These are phyloP conservation scores for Rhinoderma darwinii DNA, from an alignment of 2,113 vertebrate genomes.

Conservation along the genomic window DNA sequence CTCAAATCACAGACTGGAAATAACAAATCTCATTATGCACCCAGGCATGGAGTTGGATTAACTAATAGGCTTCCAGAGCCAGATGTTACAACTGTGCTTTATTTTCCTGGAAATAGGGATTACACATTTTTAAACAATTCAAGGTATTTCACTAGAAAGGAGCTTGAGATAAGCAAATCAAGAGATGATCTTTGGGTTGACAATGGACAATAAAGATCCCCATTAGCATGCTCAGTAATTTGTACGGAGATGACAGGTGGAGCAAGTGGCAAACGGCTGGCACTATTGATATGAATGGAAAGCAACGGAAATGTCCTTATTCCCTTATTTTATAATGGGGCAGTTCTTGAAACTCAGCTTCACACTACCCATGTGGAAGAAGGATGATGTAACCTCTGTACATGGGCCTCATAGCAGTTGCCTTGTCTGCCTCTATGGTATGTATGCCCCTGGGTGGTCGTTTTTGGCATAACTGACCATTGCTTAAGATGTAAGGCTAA, in stretches of 20 bases:
- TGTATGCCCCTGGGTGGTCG: too few species aligned
- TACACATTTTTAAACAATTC: background rate
- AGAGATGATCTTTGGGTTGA: background rate
- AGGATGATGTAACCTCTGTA: background rate
- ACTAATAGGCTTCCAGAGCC: background rate
- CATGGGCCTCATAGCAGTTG: background rate
- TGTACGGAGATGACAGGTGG: background rate
- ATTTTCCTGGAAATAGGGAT: constrained; percentile 1
- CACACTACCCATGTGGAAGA: background rate
- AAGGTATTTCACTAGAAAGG: background rate
- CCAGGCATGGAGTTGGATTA: background rate
- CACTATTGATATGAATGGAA: too few species aligned
- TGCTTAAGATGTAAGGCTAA: too few species aligned
- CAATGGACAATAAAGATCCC: background rate
- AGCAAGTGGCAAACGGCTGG: too few species aligned
- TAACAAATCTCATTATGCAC: background rate
- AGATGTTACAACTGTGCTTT: background rate
- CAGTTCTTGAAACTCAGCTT: background rate
- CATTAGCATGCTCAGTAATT: background rate
- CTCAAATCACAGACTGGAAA: background rate
- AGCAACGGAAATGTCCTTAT: too few species aligned
- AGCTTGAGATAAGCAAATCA: background rate
- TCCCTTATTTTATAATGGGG: too few species aligned
- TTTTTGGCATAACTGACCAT: too few species aligned
- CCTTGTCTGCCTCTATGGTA: too few species aligned